phyloP scores from a whole-genome alignment of 2,113 vertebrate species.

The Phainopepla nitens region DNA sequence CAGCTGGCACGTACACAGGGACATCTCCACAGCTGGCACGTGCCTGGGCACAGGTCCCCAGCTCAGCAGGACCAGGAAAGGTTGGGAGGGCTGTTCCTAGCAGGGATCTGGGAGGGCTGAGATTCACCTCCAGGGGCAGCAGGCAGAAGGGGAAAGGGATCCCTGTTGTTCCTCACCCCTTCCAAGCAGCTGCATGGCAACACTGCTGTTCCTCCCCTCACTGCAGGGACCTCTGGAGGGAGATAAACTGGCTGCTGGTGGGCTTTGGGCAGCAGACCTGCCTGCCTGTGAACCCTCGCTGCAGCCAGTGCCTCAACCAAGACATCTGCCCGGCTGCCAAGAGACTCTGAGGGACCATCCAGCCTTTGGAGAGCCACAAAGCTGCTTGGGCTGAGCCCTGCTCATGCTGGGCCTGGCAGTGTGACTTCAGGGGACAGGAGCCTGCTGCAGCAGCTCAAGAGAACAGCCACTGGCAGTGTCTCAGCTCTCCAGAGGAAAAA shows the following conservation, averaged over 20 bases:
- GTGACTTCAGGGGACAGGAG: neutral
- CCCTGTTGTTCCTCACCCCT: neutral
- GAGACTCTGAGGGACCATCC: neutral
- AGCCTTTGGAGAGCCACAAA: neutral
- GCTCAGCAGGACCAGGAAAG: neutral
- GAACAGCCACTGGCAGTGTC: neutral
- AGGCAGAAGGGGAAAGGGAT: neutral
- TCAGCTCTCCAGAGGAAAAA: neutral
- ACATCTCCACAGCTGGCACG: neutral
- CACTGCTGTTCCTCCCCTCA: neutral
- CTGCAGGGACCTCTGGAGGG: conserved; percentile 88
- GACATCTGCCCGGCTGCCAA: conserved; percentile 83
- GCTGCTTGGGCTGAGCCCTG: neutral
- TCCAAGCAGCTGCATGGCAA: neutral
- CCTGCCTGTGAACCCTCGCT: conserved; percentile 83
- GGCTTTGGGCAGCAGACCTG: conserved; percentile 97
- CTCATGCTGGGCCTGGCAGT: neutral
- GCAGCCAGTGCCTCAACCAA: conserved; percentile 85
- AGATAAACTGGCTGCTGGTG: conserved; percentile 93
- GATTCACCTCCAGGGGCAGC: neutral
- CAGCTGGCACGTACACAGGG: neutral
- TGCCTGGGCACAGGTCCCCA: neutral
- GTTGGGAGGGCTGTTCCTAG: neutral
- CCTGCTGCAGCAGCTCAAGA: neutral
- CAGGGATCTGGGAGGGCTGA: neutral